Conservation (phyloP, 1,140 invertebrate species). For the Lepidurus couesii region DNA sequence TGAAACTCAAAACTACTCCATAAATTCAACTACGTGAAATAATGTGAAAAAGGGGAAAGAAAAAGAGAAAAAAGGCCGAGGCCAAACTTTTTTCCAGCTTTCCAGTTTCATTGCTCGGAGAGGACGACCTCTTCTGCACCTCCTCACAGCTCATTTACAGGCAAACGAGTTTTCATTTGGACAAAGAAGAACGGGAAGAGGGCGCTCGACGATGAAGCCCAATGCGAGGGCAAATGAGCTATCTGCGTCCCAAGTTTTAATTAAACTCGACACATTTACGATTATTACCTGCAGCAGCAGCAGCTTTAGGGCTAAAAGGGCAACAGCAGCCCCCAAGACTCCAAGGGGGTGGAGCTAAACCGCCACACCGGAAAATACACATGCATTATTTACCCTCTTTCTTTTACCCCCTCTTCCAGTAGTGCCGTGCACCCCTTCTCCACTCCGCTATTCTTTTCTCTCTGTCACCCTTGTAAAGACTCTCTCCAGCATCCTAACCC, state of each 20-base stretch:
- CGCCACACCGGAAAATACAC: neutral
- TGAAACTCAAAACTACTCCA: neutral
- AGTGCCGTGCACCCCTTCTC: neutral
- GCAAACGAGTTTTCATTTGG: slow-evolving; percentile 17
- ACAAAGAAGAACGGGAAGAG: neutral
- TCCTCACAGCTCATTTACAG: slow-evolving; percentile 11
- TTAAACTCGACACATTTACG: slow-evolving; percentile 18
- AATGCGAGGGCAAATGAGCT: slow-evolving; percentile 10
- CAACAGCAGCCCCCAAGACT: neutral
- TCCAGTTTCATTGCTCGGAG: neutral
- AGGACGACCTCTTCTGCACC: neutral
- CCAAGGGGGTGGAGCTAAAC: neutral
- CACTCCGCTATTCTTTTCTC: neutral
- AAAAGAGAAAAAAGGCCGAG: neutral
- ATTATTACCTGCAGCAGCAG: slow-evolving; percentile 9
- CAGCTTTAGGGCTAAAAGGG: slow-evolving; percentile 18
- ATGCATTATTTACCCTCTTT: neutral
- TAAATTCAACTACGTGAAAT: slow-evolving; percentile 3
- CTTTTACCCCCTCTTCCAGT: neutral
- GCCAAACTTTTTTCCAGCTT: neutral
- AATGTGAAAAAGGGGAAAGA: neutral
- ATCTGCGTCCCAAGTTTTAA: slow-evolving; percentile 4
- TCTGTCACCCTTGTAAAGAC: neutral
- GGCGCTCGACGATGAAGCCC: slow-evolving; percentile 5
- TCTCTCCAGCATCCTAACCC: neutral